Evolutionary conservation across 2,113 vertebrate species (phyloP), one percentile per base, ranked within the genome.

Genomic region (Chloropsis hardwickii): DNA sequence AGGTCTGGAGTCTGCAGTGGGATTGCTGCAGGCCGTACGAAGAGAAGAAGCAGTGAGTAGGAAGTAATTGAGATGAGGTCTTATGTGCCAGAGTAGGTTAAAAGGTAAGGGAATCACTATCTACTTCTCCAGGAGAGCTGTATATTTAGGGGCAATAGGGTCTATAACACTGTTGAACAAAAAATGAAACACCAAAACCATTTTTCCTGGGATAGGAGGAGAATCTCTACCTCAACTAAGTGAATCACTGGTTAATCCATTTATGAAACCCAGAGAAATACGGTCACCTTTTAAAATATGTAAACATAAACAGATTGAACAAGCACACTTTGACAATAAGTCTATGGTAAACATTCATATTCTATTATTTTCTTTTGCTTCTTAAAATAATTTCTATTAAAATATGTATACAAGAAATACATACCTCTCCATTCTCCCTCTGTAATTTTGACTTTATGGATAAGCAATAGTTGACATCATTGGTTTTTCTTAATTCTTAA

Each of bases 401-500:
- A 57, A 87, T 44, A 89, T 5, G 15, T 20, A 57, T 33, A 31
- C 48, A 92, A 85, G 23, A 69, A 95, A 54, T 92, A 90, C 85
- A 92, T 98, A 99, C 99, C 98, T 98, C 98, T 79, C 98, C 98
- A 98, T 98, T 98, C 87, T 99, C 98, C 54, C 98, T 98, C 94
- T 99, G 98, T 85, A 99, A 97, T 97, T 98, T 99, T 79, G 98
- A 98, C 95, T 98, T 98, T 97, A 98, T 98, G 89, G 98, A 99
- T 96, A 99, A 98, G 95, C 98, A 98, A 95, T 97, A 98, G 94
- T 98, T 98, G 97, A 98, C 98, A 97, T 99, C 98, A 96, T 97
- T 98, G 95, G 98, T 98, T 96, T 98, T 98, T 95, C 97, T 98
- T 97, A 99, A 97, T 96, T 99, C 99, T 99, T 97, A 71, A 97